A percentile compares a stretch with the other conserved stretches of the same genome.
phyloP scores from a whole-genome alignment of 2,113 vertebrate genomes.

The Tenebrosternarchus preto region DNA sequence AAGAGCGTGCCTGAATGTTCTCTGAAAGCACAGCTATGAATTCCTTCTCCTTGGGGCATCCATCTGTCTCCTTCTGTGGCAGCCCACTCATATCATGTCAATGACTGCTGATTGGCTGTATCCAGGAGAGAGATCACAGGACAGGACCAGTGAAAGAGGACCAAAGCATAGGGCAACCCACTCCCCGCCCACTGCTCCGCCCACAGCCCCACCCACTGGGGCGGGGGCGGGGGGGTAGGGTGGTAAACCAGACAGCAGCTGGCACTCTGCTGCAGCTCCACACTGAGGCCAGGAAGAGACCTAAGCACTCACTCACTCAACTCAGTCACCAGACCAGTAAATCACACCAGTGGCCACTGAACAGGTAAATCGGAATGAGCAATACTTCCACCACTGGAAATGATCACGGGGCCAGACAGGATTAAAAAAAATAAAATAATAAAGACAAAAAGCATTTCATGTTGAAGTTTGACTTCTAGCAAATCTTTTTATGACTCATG shows the following conservation, averaged over 20 bases:
- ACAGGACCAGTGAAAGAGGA: conserved; percentile 23
- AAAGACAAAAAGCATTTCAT: too few species aligned
- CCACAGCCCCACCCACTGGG: too few species aligned
- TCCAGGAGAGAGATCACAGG: conserved; percentile 15
- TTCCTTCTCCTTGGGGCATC: conserved; percentile 39
- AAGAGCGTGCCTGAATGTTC: conserved; percentile 22
- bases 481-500: too few species aligned
- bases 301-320: conserved; percentile 4
- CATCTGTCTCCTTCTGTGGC: conserved; percentile 44
- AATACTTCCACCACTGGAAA: too few species aligned
- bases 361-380: too few species aligned
- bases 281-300: conserved; percentile 16
- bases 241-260: conserved; percentile 10
- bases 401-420: too few species aligned
- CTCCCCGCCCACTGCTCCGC: conserved; percentile 16
- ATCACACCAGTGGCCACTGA: too few species aligned
- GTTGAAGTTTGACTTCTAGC: too few species aligned
- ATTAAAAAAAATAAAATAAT: too few species aligned
- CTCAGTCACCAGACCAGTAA: neutral
- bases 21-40: conserved; percentile 32
- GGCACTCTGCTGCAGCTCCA: neutral
- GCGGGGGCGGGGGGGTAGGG: too few species aligned
- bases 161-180: neutral
- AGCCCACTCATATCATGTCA: neutral
- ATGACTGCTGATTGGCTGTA: conserved; percentile 32